Conservation (phyloP, 2,113 vertebrate species). For the Asarcornis scutulata region DNA sequence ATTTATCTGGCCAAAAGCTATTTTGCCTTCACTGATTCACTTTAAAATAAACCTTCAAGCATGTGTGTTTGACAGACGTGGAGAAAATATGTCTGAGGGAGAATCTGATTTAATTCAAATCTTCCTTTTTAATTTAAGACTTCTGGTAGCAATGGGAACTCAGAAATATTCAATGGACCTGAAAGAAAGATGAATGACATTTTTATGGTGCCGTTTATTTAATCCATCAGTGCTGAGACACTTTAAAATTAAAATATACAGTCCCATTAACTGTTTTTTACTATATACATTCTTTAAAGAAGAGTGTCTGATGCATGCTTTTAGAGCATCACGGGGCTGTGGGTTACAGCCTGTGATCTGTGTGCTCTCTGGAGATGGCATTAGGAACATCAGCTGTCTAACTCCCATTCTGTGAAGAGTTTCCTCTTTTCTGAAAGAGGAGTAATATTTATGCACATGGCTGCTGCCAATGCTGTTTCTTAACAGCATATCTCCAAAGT, state of each 20-base stretch:
- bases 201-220: background rate
- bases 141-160: background rate
- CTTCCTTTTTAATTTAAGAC: background rate
- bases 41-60: background rate
- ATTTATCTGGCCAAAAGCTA: background rate
- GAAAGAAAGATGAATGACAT: background rate
- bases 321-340: background rate
- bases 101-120: background rate
- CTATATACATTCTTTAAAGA: background rate
- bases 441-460: background rate
- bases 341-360: background rate
- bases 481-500: background rate
- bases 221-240: background rate
- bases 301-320: background rate
- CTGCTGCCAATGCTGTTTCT: background rate
- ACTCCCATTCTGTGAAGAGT: background rate
- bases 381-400: background rate
- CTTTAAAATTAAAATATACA: background rate
- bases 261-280: background rate
- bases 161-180: background rate
- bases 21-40: background rate
- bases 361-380: accelerated
- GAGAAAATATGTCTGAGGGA: background rate
- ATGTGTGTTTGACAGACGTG: background rate
- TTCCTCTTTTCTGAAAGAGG: background rate